phyloP scores from a whole-genome alignment of 1,140 invertebrate species.

The Paramacrobiotus metropolitanus region DNA sequence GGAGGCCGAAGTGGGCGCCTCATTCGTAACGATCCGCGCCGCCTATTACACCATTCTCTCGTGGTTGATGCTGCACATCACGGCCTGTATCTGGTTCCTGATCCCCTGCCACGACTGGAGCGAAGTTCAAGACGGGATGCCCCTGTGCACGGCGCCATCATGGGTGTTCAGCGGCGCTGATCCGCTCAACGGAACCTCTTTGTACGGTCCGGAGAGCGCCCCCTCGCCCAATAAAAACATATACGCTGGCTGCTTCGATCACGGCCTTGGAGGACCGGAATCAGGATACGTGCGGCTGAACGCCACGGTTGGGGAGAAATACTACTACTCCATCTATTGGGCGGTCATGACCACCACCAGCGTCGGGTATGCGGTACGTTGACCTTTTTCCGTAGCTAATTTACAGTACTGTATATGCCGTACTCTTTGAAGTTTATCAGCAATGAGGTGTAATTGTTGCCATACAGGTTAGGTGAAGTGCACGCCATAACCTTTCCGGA shows the following conservation, averaged over 20 bases:
- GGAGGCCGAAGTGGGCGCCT: not conserved
- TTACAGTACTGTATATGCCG: not conserved
- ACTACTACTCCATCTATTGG: conserved; percentile 10
- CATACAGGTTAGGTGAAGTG: not conserved
- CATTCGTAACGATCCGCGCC: not conserved
- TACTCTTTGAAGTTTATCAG: not conserved
- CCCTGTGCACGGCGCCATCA: not conserved
- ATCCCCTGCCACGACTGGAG: not conserved
- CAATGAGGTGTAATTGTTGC: too few species aligned
- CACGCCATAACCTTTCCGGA: not conserved
- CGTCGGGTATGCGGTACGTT: not conserved
- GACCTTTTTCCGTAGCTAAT: too few species aligned
- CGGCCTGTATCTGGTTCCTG: not conserved
- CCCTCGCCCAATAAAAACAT: not conserved
- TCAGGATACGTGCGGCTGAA: not conserved
- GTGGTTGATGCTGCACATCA: not conserved
- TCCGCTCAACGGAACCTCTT: not conserved
- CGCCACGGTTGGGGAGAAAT: not conserved
- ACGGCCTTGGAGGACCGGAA: not conserved
- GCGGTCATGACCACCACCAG: conserved; percentile 8
- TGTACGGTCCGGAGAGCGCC: not conserved
- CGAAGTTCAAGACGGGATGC: not conserved
- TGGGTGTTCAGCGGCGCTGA: not conserved
- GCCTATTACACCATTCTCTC: not conserved
- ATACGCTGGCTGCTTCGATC: not conserved